phyloP scores from a whole-genome alignment of 2,888 invertebrate genomes.

The Odontomyia ornata region DNA sequence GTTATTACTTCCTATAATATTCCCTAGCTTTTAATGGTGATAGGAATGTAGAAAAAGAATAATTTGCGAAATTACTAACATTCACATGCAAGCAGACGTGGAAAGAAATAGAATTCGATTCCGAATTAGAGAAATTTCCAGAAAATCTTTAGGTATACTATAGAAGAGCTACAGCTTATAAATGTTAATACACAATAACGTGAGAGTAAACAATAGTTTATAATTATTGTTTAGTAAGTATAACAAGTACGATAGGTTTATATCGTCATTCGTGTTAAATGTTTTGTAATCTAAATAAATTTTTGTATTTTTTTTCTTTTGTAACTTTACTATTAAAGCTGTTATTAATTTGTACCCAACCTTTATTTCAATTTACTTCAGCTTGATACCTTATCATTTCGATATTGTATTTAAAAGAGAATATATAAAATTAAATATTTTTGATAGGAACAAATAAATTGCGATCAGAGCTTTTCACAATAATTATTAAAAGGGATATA shows the following conservation, averaged over 20 bases:
- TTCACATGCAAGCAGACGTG: not conserved
- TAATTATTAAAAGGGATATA: constrained; percentile 20
- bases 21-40: constrained; percentile 17
- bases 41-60: not conserved
- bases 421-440: constrained; percentile 17
- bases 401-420: constrained; percentile 29
- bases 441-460: constrained; percentile 26
- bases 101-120: not conserved
- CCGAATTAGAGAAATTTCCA: not conserved
- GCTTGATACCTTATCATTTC: not conserved
- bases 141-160: not conserved
- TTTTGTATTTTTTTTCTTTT: not conserved
- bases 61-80: not conserved
- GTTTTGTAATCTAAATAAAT: constrained; percentile 10
- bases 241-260: not conserved
- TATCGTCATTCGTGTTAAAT: not conserved
- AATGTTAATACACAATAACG: constrained; percentile 7
- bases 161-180: not conserved
- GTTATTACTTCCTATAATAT: constrained; percentile 28
- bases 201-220: constrained; percentile 24
- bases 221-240: constrained; percentile 20
- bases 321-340: not conserved
- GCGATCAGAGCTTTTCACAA: constrained; percentile 33
- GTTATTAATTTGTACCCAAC: not conserved
- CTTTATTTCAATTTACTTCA: not conserved